Evolutionary conservation across 1,140 invertebrate species (phyloP).

Genomic region (Bombus confusus): DNA sequence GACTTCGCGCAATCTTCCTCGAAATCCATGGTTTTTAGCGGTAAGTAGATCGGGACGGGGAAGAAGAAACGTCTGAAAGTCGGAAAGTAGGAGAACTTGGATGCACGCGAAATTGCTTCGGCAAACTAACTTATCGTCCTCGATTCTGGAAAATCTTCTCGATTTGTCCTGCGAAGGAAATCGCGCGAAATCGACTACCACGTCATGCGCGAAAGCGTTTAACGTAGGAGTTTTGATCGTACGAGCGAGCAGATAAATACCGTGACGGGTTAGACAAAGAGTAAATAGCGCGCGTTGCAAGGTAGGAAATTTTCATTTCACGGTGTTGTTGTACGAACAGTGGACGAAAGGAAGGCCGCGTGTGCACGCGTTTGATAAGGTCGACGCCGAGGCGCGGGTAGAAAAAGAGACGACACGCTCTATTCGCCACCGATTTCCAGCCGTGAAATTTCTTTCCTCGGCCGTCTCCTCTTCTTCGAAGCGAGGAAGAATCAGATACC

Average conservation of each 20-base stretch:
- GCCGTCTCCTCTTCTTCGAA: no score
- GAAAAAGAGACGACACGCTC: not conserved
- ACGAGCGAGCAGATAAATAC: not conserved
- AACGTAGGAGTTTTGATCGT: not conserved
- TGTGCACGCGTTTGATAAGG: constrained; percentile 3
- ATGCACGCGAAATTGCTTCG: not conserved
- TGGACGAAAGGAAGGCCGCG: no score
- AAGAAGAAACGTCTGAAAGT: not conserved
- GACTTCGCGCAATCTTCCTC: not conserved
- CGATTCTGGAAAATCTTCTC: not conserved
- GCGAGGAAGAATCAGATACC: not conserved
- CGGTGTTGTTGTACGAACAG: not conserved
- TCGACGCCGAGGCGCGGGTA: not conserved
- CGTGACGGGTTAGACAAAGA: not conserved
- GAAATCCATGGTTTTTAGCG: not conserved
- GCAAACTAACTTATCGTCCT: not conserved
- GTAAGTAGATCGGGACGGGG: constrained; percentile 6
- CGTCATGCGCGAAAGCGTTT: not conserved
- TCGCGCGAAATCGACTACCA: not conserved
- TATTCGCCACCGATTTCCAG: constrained; percentile 14
- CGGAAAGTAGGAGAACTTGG: not conserved
- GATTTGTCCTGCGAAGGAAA: not conserved
- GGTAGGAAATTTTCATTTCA: constrained; percentile 9
- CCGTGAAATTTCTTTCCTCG: constrained; percentile 23
- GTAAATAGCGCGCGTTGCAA: constrained; percentile 2